Conservation (phyloP, 2,888 invertebrate genomes). For the Mimachlamys varia region DNA sequence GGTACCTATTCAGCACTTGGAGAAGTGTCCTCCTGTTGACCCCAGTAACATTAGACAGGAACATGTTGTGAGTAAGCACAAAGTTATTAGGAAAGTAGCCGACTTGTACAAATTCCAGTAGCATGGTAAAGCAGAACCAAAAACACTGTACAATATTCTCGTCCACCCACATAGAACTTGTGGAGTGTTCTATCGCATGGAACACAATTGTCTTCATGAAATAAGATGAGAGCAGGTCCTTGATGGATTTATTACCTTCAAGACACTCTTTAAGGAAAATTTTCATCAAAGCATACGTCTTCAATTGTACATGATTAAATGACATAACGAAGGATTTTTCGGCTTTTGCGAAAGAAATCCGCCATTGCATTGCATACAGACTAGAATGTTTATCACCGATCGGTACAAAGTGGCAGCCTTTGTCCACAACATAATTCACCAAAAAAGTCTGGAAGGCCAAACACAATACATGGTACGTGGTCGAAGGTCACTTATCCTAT, state of each 20-base stretch:
- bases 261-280: not conserved
- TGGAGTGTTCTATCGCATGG: conserved; percentile 8
- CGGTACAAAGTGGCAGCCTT: not conserved
- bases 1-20: not conserved
- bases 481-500: not conserved
- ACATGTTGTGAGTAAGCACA: not conserved
- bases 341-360: not conserved
- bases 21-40: not conserved
- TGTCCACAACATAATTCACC: not conserved
- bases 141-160: not conserved
- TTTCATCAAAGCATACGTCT: conserved; percentile 11
- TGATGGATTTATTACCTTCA: not conserved
- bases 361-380: not conserved
- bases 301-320: not conserved
- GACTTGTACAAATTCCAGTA: not conserved
- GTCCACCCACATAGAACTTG: conserved; percentile 1
- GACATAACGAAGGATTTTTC: not conserved
- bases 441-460: not conserved
- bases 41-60: not conserved
- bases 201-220: conserved; percentile 9
- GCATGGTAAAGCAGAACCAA: conserved; percentile 9
- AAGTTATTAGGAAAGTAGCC: not conserved
- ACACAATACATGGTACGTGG: not conserved
- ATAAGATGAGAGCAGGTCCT: not conserved
- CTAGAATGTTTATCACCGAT: not conserved